A percentile compares a stretch with the other conserved stretches of the same genome.
These are phyloP conservation scores for Oreochromis mossambicus DNA, from an alignment of 2,797 vertebrate genomes.

Conservation along the genomic window DNA sequence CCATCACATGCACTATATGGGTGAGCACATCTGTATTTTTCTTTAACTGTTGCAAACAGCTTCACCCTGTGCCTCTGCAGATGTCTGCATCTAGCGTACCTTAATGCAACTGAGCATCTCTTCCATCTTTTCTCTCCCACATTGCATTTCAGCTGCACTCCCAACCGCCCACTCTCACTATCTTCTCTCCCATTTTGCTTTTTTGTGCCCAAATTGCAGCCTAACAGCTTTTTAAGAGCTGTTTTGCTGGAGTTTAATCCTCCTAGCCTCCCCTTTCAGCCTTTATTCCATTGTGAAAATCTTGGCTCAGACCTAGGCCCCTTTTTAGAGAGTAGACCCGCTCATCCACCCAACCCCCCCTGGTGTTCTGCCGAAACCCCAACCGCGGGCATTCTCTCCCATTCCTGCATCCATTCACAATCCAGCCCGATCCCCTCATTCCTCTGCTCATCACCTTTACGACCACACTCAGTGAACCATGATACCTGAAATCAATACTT, in stretches of 20 bases:
- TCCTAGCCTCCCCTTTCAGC: slow-evolving; percentile 72
- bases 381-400: slow-evolving; percentile 38
- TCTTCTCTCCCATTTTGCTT: slow-evolving; percentile 52
- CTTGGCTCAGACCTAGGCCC: slow-evolving; percentile 70
- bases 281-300: slow-evolving; percentile 78
- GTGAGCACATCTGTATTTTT: slow-evolving; percentile 32
- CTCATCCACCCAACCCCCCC: slow-evolving; percentile 32
- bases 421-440: slow-evolving; percentile 42
- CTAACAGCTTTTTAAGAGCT: slow-evolving; percentile 84
- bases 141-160: slow-evolving; percentile 53
- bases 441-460: slow-evolving; percentile 42
- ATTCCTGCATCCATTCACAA: slow-evolving; percentile 39
- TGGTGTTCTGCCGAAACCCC: slow-evolving; percentile 31
- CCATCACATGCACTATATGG: slow-evolving; percentile 33
- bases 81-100: slow-evolving; percentile 20
- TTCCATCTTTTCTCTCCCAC: slow-evolving; percentile 41
- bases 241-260: slow-evolving; percentile 80
- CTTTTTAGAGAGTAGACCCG: slow-evolving; percentile 62
- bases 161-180: slow-evolving; percentile 44
- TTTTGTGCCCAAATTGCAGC: slow-evolving; percentile 77
- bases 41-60: slow-evolving; percentile 1
- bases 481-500: slow-evolving; percentile 67
- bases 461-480: slow-evolving; percentile 55
- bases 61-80: slow-evolving; percentile 25
- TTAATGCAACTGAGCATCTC: slow-evolving; percentile 2